Percentiles rank a stretch among this genome's conserved stretches.
Conservation (phyloP, 2,888 invertebrate species). For the Oegoconia quadripuncta region DNA sequence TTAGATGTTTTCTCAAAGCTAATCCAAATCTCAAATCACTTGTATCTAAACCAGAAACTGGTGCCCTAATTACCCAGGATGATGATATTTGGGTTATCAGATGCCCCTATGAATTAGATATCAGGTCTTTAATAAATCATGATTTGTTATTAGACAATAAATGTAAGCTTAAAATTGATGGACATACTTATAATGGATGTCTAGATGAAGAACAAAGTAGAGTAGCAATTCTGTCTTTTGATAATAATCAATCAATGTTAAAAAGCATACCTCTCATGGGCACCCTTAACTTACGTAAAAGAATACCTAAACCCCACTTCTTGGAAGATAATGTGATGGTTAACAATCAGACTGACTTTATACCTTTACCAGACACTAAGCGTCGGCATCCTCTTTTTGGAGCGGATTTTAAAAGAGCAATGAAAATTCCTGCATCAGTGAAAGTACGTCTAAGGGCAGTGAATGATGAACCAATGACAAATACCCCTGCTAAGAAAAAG, state of each 20-base stretch:
- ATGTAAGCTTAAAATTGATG: conserved; percentile 53
- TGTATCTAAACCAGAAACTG: conserved; percentile 15
- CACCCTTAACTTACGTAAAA: conserved; percentile 42
- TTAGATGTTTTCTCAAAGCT: conserved; percentile 38
- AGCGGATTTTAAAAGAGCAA: conserved; percentile 47
- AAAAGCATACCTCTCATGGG: conserved; percentile 37
- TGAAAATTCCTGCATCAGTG: conserved; percentile 42
- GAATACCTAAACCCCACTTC: conserved; percentile 53
- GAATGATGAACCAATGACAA: background rate
- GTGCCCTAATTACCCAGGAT: conserved; percentile 32
- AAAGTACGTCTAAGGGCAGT: conserved; percentile 31
- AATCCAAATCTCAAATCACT: conserved; percentile 34
- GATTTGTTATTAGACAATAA: conserved; percentile 41
- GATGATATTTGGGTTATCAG: conserved; percentile 58
- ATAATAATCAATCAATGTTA: conserved; percentile 29
- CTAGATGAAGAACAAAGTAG: conserved; percentile 27
- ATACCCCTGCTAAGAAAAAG: background rate
- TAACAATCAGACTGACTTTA: conserved; percentile 44
- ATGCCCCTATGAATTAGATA: conserved; percentile 46
- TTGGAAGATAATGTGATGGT: conserved; percentile 36
- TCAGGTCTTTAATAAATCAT: conserved; percentile 33
- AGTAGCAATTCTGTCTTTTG: conserved; percentile 31
- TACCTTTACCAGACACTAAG: conserved; percentile 60
- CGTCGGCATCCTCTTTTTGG: conserved; percentile 65
- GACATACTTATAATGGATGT: conserved; percentile 45